These are phyloP conservation scores for Uloborus diversus DNA, from an alignment of 1,140 invertebrate species.

Conservation along the genomic window DNA sequence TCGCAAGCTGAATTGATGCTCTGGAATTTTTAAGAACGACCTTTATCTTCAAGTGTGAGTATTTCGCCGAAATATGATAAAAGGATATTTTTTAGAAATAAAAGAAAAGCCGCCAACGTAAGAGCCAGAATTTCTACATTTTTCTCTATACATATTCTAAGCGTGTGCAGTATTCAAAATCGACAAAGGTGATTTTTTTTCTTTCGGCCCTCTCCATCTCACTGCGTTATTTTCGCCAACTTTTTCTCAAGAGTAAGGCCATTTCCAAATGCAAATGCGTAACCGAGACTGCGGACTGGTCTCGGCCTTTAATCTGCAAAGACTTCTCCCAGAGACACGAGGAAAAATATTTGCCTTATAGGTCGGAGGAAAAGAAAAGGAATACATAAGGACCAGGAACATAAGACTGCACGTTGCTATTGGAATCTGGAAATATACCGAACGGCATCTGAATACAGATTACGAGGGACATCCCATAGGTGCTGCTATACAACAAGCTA, in stretches of 20 bases:
- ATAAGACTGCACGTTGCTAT: too few species aligned
- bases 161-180: constrained; percentile 33
- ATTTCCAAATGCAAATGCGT: constrained; percentile 35
- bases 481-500: not conserved
- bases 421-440: constrained; percentile 30
- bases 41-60: too few species aligned
- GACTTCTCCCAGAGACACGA: not conserved
- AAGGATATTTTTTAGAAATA: not conserved
- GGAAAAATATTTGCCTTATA: constrained; percentile 16
- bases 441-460: constrained; percentile 36
- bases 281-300: not conserved
- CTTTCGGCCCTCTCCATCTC: not conserved
- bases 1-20: too few species aligned
- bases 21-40: too few species aligned
- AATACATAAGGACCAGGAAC: too few species aligned
- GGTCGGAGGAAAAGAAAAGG: constrained; percentile 10
- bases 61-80: constrained; percentile 32
- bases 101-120: constrained; percentile 22
- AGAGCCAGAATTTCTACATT: constrained; percentile 16
- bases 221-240: too few species aligned
- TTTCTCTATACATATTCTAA: constrained; percentile 30
- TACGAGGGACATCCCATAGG: not conserved
- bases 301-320: constrained; percentile 44
- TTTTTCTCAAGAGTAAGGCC: constrained; percentile 19
- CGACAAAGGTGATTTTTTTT: constrained; percentile 36